These are phyloP conservation scores for Beaufortia kweichowensis DNA, from an alignment of 2,113 vertebrate genomes.

Conservation along the genomic window DNA sequence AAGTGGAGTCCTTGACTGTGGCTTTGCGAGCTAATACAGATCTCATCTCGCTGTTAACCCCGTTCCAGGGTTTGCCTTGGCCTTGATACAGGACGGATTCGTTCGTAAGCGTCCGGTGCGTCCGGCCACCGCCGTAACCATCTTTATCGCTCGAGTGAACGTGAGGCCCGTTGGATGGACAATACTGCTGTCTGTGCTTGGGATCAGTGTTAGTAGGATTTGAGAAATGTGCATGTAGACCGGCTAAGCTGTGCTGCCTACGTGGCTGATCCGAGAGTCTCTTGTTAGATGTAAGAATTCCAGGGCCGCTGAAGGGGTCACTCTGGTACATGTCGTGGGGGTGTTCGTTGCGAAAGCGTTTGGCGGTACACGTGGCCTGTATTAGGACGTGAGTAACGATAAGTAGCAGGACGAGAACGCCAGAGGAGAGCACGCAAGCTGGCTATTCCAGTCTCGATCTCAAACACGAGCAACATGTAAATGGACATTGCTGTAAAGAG, in stretches of 20 bases:
- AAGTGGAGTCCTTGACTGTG: slow-evolving; percentile 83
- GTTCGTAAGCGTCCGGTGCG: slow-evolving; percentile 74
- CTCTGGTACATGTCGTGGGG: slow-evolving; percentile 76
- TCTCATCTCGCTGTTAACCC: slow-evolving; percentile 81
- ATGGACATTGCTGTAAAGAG: slow-evolving; percentile 77
- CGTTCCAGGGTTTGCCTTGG: slow-evolving; percentile 78
- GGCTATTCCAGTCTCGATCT: slow-evolving; percentile 78
- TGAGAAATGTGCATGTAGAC: slow-evolving; percentile 72
- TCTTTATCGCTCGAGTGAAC: slow-evolving; percentile 64
- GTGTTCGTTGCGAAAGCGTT: slow-evolving; percentile 53
- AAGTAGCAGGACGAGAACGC: slow-evolving; percentile 77
- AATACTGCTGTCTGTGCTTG: slow-evolving; percentile 59
- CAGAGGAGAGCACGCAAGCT: slow-evolving; percentile 81
- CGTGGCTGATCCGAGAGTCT: slow-evolving; percentile 67
- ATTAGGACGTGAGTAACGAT: slow-evolving; percentile 75
- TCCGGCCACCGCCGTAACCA: slow-evolving; percentile 57
- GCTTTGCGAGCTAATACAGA: slow-evolving; percentile 74
- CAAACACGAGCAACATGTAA: slow-evolving; percentile 84
- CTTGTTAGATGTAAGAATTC: slow-evolving; percentile 62
- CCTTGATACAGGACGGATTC: slow-evolving; percentile 73
- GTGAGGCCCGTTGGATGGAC: slow-evolving; percentile 58
- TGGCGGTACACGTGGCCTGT: slow-evolving; percentile 63
- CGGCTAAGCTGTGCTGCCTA: slow-evolving; percentile 65
- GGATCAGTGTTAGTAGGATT: slow-evolving; percentile 67
- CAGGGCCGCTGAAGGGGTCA: slow-evolving; percentile 58